Base-by-base conservation (phyloP, 2,888 invertebrate genomes). In the Prosapia bicincta region DNA sequence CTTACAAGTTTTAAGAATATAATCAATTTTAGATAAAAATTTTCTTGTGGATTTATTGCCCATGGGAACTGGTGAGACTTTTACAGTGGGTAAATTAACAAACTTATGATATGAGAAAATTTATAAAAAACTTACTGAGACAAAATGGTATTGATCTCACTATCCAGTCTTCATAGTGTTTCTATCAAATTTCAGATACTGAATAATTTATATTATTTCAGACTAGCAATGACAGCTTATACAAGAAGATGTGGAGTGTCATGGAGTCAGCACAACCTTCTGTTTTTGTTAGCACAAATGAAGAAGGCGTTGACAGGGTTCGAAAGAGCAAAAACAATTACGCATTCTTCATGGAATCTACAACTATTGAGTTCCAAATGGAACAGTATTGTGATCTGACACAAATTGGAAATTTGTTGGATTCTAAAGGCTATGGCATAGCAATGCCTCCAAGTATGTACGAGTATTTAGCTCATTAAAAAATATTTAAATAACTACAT, bases 321-420 rank as follows among this genome's bases (percentile, higher is more conserved):
- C 82, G 90, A 72, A 92, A 91, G 84, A 91, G 90, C 66, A 93
- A 93, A 84, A 89, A 92, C 72, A 83, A 82, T 69, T 99, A 97
- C 84, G 99, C 99, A 2, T 99, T 93, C 84, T 88, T 99, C 68
- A 98, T 98, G 96, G 99, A 99, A 86, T 97, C 97, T 6, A 94
- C 97, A 0, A 92, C 93, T 0, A 92, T 99, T 79, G 98, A 99
- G 85, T 99, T 98, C 85, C 92, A 92, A 81, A 89, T 94, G 79
- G 93, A 96, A 84, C 88, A 94, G 78, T 89, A 95, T 82, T 98
- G 97, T 83, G 92, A 95, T 69, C 88, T 97, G 78, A 92, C 90
- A 83, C 93, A 94, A 87, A 91, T 95, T 9, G 95, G 96, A 0
- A 88, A 90, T 13, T 89, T 91, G 81, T 87, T 98, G 73, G 97